Conservation (phyloP, 2,797 vertebrate genomes). For the Clarias fuscus region DNA sequence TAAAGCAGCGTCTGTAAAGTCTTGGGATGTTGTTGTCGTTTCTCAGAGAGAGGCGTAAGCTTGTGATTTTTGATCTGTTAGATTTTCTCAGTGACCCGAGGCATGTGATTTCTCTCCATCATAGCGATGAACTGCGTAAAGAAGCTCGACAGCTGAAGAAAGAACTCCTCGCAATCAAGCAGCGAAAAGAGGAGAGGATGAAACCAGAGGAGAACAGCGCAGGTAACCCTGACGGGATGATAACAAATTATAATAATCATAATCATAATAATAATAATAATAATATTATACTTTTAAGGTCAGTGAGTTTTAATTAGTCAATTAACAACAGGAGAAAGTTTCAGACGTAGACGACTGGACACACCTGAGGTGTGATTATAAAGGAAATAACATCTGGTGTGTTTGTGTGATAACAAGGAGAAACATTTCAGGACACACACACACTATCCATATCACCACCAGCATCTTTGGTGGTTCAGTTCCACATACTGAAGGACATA, state of each 20-base stretch:
- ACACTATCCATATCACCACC: no score
- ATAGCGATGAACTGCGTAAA: conserved; percentile 88
- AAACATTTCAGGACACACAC: neutral
- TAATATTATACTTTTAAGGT: neutral
- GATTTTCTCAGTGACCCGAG: neutral
- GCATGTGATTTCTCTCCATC: neutral
- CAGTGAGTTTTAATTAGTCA: neutral
- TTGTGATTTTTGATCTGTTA: neutral
- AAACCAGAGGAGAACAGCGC: conserved; percentile 66
- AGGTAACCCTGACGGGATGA: neutral
- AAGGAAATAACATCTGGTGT: neutral
- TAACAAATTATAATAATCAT: neutral
- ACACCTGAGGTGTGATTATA: neutral
- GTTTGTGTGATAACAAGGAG: neutral
- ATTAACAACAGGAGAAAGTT: neutral
- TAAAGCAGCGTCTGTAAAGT: neutral
- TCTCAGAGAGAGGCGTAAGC: neutral
- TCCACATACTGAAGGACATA: no score
- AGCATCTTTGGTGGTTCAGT: no score
- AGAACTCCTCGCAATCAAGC: conserved; percentile 90
- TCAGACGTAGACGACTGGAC: neutral
- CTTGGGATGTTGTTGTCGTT: neutral
- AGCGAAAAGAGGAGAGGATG: conserved; percentile 79
- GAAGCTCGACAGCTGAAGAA: conserved; percentile 91
- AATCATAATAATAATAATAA: neutral